These are phyloP conservation scores for Nesidiocoris tenuis DNA, from an alignment of 2,888 invertebrate genomes.

Conservation along the genomic window DNA sequence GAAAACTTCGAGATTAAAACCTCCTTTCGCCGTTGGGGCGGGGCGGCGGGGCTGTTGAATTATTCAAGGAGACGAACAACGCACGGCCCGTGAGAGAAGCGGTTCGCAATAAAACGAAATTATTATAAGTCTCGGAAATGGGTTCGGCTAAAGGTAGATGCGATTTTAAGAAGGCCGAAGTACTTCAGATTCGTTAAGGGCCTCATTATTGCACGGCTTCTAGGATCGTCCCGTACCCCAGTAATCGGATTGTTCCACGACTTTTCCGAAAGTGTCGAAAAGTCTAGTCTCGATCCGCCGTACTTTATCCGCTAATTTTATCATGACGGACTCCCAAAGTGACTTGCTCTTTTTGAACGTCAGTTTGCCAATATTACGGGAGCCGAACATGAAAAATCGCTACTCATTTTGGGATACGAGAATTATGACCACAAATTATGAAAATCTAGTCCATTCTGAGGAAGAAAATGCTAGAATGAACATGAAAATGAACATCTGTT, in stretches of 20 bases:
- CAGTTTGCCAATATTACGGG: no score
- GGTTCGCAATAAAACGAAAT: slow-evolving; percentile 16
- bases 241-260: background rate
- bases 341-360: no score
- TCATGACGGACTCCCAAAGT: no score
- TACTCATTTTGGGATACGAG: no score
- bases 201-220: background rate
- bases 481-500: no score
- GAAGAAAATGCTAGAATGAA: no score
- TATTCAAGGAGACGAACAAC: slow-evolving; percentile 21
- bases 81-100: background rate
- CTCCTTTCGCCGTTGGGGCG: background rate
- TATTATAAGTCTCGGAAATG: background rate
- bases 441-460: no score
- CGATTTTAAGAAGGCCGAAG: background rate
- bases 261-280: no score
- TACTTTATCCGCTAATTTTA: no score
- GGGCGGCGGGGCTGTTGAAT: slow-evolving; percentile 3
- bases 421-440: no score
- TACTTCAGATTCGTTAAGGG: background rate
- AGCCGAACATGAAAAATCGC: no score
- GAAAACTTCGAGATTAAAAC: slow-evolving; percentile 23
- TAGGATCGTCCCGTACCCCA: background rate
- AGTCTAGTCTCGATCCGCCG: no score
- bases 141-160: background rate